phyloP scores from a whole-genome alignment of 2,888 invertebrate genomes.

The Aleiodes leptofemur region DNA sequence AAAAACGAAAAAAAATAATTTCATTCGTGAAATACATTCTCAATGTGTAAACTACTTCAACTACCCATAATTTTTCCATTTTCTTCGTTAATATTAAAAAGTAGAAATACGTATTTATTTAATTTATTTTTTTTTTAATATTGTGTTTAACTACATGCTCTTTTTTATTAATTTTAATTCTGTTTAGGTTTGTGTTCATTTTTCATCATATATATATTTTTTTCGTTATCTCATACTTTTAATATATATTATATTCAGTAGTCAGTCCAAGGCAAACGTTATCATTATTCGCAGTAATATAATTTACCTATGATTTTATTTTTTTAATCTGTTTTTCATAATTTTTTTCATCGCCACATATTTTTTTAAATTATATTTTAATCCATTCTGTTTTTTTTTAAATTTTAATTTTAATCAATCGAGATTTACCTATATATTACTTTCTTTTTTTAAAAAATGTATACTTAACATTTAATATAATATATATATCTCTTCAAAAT shows the following conservation, averaged over 20 bases:
- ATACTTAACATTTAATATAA: slow-evolving; percentile 73
- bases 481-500: slow-evolving; percentile 70
- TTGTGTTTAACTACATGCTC: slow-evolving; percentile 38
- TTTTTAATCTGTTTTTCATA: slow-evolving; percentile 54
- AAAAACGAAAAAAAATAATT: slow-evolving; percentile 63
- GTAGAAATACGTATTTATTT: slow-evolving; percentile 72
- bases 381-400: slow-evolving; percentile 40
- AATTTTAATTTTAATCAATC: slow-evolving; percentile 42
- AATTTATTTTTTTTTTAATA: slow-evolving; percentile 61
- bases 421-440: slow-evolving; percentile 72
- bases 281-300: slow-evolving; percentile 71
- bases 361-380: background rate
- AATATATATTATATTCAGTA: slow-evolving; percentile 62
- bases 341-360: slow-evolving; percentile 49
- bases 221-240: slow-evolving; percentile 50
- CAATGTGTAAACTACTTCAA: slow-evolving; percentile 66
- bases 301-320: slow-evolving; percentile 71
- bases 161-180: slow-evolving; percentile 44
- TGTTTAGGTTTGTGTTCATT: slow-evolving; percentile 56
- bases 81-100: slow-evolving; percentile 72
- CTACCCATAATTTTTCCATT: slow-evolving; percentile 58
- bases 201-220: slow-evolving; percentile 65
- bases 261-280: slow-evolving; percentile 75
- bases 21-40: slow-evolving; percentile 69
- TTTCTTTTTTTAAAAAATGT: slow-evolving; percentile 74